phyloP scores from a whole-genome alignment of 2,113 vertebrate genomes.

The Enhydra lutris region DNA sequence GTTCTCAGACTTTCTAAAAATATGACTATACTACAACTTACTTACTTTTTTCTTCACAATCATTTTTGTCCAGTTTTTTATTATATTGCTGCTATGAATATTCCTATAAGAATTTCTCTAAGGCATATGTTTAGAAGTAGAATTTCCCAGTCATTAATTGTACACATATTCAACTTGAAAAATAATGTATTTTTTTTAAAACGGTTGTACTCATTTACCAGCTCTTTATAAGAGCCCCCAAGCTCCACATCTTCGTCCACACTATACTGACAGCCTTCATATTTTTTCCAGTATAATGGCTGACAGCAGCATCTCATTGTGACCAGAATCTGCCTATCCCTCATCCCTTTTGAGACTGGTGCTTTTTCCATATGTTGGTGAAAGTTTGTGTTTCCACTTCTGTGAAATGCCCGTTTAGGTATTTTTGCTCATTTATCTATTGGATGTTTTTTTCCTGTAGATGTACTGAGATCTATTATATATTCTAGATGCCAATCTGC shows the following conservation, averaged over 20 bases:
- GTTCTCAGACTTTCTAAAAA: neutral
- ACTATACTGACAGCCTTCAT: neutral
- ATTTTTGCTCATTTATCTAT: neutral
- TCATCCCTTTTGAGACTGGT: neutral
- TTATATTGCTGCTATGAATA: neutral
- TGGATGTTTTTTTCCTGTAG: neutral
- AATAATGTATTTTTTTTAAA: neutral
- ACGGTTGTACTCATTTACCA: neutral
- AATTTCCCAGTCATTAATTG: neutral
- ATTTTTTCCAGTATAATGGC: neutral
- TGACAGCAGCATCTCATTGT: neutral
- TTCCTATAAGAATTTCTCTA: neutral
- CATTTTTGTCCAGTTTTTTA: neutral
- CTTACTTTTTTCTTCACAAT: neutral
- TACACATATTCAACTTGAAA: neutral
- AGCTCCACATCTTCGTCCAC: neutral
- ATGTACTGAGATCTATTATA: neutral
- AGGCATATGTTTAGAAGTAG: neutral
- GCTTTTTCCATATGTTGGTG: neutral
- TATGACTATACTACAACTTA: neutral
- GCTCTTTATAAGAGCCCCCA: neutral
- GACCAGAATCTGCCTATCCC: neutral
- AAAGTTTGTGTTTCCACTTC: neutral
- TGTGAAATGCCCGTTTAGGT: neutral
- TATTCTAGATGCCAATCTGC: neutral